These are phyloP conservation scores for Trematomus bernacchii DNA, from an alignment of 2,797 vertebrate genomes.

Conservation along the genomic window DNA sequence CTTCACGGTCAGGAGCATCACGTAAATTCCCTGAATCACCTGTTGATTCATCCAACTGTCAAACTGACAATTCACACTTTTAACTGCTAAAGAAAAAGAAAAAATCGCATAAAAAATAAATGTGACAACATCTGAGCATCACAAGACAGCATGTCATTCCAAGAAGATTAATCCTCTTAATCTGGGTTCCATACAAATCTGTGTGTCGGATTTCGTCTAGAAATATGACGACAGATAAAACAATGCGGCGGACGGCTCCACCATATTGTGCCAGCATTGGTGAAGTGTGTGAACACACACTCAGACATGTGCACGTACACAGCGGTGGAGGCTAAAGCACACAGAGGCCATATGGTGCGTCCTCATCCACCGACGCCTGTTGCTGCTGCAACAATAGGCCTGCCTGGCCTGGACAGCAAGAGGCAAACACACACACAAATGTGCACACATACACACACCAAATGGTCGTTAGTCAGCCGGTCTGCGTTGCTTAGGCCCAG, in stretches of 20 bases:
- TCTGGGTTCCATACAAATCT: conserved; percentile 54
- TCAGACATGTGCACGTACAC: conserved; percentile 84
- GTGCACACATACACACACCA: conserved; percentile 74
- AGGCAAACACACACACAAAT: conserved; percentile 75
- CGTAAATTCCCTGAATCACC: conserved; percentile 41
- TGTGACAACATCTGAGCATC: conserved; percentile 34
- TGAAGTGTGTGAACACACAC: conserved; percentile 83
- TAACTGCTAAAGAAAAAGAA: not conserved
- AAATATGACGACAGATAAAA: conserved; percentile 73
- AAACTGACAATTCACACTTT: not conserved
- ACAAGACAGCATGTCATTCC: conserved; percentile 49
- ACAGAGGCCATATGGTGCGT: conserved; percentile 97
- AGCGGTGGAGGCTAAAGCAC: conserved; percentile 90
- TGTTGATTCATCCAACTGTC: conserved; percentile 65
- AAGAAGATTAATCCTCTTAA: conserved; percentile 57
- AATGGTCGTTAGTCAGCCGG: conserved; percentile 88
- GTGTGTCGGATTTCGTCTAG: conserved; percentile 61
- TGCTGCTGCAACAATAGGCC: conserved; percentile 95
- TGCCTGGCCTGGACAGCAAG: conserved; percentile 85
- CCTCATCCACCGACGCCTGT: conserved; percentile 92
- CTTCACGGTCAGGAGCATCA: not conserved
- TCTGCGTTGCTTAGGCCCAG: conserved; percentile 76
- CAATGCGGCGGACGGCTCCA: conserved; percentile 76
- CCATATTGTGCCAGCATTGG: conserved; percentile 91
- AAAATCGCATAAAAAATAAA: not conserved